These are phyloP conservation scores for Cheilosia impressa DNA, from an alignment of 2,888 invertebrate species.

Conservation along the genomic window DNA sequence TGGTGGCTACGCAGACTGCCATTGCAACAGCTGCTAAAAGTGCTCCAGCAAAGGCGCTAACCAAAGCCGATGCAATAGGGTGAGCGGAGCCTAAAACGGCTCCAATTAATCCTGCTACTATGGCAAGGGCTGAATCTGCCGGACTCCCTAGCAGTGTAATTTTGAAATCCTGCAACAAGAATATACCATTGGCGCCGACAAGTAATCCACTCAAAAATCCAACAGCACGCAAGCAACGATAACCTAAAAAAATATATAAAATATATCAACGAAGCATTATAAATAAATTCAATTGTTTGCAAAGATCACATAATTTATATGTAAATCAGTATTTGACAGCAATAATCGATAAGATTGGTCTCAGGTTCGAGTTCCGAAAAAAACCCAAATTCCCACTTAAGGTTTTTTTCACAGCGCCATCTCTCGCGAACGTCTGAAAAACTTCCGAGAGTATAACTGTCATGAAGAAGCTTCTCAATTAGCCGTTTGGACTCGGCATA, in stretches of 20 bases:
- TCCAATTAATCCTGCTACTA: constrained; percentile 82
- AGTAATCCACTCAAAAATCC: constrained; percentile 95
- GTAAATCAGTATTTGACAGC: too few species aligned
- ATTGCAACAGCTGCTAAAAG: constrained; percentile 82
- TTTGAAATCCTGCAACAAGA: constrained; percentile 91
- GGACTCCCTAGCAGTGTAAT: constrained; percentile 89
- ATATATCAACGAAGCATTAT: constrained; percentile 1
- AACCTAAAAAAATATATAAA: constrained; percentile 86
- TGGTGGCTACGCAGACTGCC: constrained; percentile 83
- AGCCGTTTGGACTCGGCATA: too few species aligned
- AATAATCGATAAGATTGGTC: too few species aligned
- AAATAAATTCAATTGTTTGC: too few species aligned
- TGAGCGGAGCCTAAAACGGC: constrained; percentile 83
- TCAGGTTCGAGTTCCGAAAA: too few species aligned
- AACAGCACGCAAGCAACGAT: constrained; percentile 93
- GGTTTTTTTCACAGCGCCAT: too few species aligned
- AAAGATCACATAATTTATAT: neutral
- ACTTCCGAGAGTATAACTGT: too few species aligned
- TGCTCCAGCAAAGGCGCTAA: constrained; percentile 83
- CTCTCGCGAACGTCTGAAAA: too few species aligned
- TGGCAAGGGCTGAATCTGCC: constrained; percentile 83
- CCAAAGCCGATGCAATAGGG: constrained; percentile 83
- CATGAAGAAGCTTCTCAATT: too few species aligned
- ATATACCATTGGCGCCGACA: constrained; percentile 92
- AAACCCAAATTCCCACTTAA: too few species aligned